Evolutionary conservation across 2,113 vertebrate genomes (phyloP).

Genomic region (Oryzias woworae): DNA sequence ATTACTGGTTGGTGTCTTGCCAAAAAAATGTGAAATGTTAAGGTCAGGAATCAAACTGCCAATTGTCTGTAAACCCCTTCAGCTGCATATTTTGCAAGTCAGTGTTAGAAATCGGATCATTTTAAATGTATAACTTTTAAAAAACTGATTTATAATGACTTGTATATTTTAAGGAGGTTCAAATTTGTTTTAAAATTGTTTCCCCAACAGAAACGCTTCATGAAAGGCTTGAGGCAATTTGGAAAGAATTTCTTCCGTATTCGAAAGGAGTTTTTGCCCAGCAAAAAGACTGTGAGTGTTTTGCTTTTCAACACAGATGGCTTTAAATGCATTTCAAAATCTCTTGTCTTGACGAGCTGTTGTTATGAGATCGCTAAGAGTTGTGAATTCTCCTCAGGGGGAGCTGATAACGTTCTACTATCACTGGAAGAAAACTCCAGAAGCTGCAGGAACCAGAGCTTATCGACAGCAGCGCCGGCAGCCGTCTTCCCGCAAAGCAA

Average conservation of each 20-base stretch:
- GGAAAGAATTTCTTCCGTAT: conserved; percentile 99
- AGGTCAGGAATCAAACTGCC: too few relatives aligned
- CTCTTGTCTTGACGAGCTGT: too few relatives aligned
- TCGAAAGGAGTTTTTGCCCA: conserved; percentile 91
- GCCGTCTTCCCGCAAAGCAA: conserved; percentile 94
- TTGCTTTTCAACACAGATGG: not conserved
- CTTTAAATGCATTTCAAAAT: not conserved
- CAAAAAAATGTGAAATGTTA: too few relatives aligned
- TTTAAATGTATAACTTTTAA: too few relatives aligned
- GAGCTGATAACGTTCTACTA: conserved; percentile 99
- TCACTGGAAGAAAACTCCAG: conserved; percentile 99
- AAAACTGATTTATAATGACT: too few relatives aligned
- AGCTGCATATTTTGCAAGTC: too few relatives aligned
- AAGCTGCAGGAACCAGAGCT: conserved; percentile 92
- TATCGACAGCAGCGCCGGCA: conserved; percentile 93
- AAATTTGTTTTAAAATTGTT: not conserved
- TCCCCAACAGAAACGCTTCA: conserved; percentile 89
- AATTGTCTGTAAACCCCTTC: too few relatives aligned
- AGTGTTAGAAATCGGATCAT: too few relatives aligned
- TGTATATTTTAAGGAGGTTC: too few relatives aligned
- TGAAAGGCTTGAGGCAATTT: conserved; percentile 95
- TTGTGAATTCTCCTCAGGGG: conserved; percentile 78
- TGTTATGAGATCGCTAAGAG: too few relatives aligned
- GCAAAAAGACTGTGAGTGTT: conserved; percentile 86
- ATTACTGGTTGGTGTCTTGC: too few relatives aligned